phyloP scores from a whole-genome alignment of 2,797 vertebrate genomes.

The Mus minutoides region DNA sequence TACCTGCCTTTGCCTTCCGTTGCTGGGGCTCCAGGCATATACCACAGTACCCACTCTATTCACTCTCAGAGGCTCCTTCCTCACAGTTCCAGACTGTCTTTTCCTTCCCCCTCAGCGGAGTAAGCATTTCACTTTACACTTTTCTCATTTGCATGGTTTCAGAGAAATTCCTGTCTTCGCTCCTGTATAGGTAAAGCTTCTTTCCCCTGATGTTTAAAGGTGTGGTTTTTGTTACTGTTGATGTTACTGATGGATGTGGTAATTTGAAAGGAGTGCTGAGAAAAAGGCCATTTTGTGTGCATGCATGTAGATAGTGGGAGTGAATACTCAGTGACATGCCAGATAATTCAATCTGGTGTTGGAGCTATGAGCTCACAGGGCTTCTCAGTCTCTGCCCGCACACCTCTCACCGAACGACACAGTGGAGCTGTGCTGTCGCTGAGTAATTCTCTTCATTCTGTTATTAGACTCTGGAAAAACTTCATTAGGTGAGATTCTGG shows the following conservation, averaged over 20 bases:
- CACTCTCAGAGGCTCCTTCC: not conserved
- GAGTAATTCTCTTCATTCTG: not conserved
- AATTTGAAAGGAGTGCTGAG: conserved; percentile 9
- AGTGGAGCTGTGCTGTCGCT: not conserved
- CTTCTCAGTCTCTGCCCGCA: not conserved
- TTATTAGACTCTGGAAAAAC: not conserved
- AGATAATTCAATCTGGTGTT: not conserved
- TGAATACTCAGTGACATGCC: not conserved
- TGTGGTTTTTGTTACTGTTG: not conserved
- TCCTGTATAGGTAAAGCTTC: not conserved
- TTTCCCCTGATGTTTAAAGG: not conserved
- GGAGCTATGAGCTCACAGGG: not conserved
- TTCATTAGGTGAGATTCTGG: not conserved
- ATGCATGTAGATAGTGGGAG: not conserved
- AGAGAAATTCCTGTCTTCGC: conserved; percentile 22
- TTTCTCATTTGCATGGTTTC: not conserved
- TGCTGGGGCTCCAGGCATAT: not conserved
- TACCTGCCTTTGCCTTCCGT: not conserved
- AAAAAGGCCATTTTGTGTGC: not conserved
- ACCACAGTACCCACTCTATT: not conserved
- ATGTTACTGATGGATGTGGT: not conserved
- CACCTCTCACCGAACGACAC: not conserved
- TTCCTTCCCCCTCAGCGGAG: not conserved
- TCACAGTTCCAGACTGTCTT: not conserved
- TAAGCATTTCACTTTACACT: not conserved